Conservation (phyloP, 2,888 invertebrate species). For the Creontiades dilutus region DNA sequence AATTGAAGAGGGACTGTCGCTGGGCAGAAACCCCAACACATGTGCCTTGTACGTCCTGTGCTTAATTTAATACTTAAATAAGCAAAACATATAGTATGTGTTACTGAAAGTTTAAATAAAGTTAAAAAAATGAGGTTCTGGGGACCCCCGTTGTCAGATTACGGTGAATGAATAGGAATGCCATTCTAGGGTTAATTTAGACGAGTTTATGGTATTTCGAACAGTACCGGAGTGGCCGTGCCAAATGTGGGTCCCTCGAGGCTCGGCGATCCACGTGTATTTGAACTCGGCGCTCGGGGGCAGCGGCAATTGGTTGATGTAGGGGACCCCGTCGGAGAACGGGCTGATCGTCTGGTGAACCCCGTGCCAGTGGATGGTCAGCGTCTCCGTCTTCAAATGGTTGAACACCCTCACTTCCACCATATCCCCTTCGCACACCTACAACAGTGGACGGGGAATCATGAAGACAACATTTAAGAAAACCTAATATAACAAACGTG, state of each 20-base stretch:
- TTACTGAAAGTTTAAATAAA: no score
- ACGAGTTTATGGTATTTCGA: slow-evolving; percentile 68
- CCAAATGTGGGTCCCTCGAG: slow-evolving; percentile 79
- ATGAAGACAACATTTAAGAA: no score
- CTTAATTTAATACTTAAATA: no score
- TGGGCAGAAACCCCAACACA: no score
- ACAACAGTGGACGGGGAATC: slow-evolving; percentile 21
- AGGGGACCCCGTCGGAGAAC: slow-evolving; percentile 79
- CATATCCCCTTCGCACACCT: slow-evolving; percentile 80
- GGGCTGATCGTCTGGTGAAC: slow-evolving; percentile 78
- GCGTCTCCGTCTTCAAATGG: slow-evolving; percentile 78
- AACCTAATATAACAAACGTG: no score
- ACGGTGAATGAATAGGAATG: no score
- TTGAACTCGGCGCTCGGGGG: slow-evolving; percentile 78
- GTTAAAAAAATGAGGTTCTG: no score
- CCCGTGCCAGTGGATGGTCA: slow-evolving; percentile 81
- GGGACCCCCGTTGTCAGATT: no score
- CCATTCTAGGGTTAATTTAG: no score
- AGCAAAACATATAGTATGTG: no score
- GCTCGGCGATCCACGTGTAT: slow-evolving; percentile 78
- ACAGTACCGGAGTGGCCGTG: slow-evolving; percentile 78
- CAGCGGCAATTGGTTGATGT: slow-evolving; percentile 79
- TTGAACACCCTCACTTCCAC: slow-evolving; percentile 79
- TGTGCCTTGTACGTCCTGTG: no score
- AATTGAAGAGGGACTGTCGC: no score